These are phyloP conservation scores for Frieseomelitta varia DNA, from an alignment of 1,140 invertebrate species.

Conservation along the genomic window DNA sequence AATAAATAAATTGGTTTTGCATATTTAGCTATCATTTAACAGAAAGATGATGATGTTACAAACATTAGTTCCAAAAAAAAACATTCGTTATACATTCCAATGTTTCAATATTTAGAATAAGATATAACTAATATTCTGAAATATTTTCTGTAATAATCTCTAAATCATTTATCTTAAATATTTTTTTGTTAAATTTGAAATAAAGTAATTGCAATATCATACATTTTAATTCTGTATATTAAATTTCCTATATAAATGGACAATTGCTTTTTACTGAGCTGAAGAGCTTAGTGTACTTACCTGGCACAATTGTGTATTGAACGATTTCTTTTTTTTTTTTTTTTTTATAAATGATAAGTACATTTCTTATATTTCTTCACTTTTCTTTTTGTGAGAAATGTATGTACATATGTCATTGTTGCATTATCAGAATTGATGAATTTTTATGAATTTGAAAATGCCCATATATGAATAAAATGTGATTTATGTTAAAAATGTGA, in stretches of 20 bases:
- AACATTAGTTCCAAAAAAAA: slow-evolving; percentile 28
- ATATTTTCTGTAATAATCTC: slow-evolving; percentile 5
- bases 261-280: slow-evolving; percentile 8
- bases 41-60: slow-evolving; percentile 1
- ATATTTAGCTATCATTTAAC: slow-evolving; percentile 2
- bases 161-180: not conserved
- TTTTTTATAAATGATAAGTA: slow-evolving; percentile 30
- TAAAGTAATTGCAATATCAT: slow-evolving; percentile 16
- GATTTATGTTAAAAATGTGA: slow-evolving; percentile 27
- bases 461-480: slow-evolving; percentile 32
- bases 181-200: not conserved
- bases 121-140: slow-evolving; percentile 22
- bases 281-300: slow-evolving; percentile 50
- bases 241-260: slow-evolving; percentile 22
- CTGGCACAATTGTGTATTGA: slow-evolving; percentile 50
- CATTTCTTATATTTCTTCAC: slow-evolving; percentile 5
- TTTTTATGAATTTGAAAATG: slow-evolving; percentile 38
- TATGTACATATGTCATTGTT: slow-evolving; percentile 33
- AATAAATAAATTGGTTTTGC: slow-evolving; percentile 27
- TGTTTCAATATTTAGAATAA: slow-evolving; percentile 12
- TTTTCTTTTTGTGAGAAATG: slow-evolving; percentile 21
- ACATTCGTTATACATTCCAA: slow-evolving; percentile 29
- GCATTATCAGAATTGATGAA: slow-evolving; percentile 13
- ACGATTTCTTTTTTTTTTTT: slow-evolving; percentile 9
- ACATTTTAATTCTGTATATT: slow-evolving; percentile 24